A percentile compares a stretch with the other conserved stretches of the same genome.
Evolutionary conservation across 2,113 vertebrate species (phyloP).

Genomic region (Xyliphius kryptos): DNA sequence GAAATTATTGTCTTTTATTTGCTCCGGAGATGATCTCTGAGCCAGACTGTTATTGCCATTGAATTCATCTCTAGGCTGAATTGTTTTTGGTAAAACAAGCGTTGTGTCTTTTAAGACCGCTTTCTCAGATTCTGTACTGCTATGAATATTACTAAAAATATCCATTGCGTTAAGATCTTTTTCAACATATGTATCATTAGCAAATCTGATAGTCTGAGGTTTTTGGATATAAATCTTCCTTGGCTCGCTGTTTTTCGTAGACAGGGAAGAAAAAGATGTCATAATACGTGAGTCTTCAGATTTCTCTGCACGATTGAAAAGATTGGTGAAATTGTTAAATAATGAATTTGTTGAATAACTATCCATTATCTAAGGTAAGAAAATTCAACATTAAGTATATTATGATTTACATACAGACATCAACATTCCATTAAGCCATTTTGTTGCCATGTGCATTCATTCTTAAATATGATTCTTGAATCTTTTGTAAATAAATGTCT

Average conservation of each 20-base stretch:
- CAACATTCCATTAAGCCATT: too few relatives aligned
- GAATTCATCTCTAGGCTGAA: neutral
- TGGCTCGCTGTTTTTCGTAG: conserved; percentile 11
- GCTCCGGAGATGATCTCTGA: too few relatives aligned
- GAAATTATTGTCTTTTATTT: too few relatives aligned
- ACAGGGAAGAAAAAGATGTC: conserved; percentile 60
- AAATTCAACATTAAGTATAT: too few relatives aligned
- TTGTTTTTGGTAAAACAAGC: conserved; percentile 8
- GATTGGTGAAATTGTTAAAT: conserved; percentile 59
- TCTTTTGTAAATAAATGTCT: too few relatives aligned
- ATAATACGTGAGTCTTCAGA: conserved; percentile 61
- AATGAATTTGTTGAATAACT: conserved; percentile 40
- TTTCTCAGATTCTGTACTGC: neutral
- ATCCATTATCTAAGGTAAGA: too few relatives aligned
- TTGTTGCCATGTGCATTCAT: too few relatives aligned
- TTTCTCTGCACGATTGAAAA: conserved; percentile 54
- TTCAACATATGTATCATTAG: conserved; percentile 2
- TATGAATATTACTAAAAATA: conserved; percentile 10
- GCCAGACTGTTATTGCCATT: too few relatives aligned
- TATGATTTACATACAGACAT: too few relatives aligned
- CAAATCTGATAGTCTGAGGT: conserved; percentile 14
- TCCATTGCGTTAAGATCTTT: conserved; percentile 26
- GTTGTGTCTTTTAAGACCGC: neutral
- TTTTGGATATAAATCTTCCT: neutral
- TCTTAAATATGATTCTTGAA: too few relatives aligned